Conservation (phyloP, 2,113 vertebrate species). For the Agapornis roseicollis region DNA sequence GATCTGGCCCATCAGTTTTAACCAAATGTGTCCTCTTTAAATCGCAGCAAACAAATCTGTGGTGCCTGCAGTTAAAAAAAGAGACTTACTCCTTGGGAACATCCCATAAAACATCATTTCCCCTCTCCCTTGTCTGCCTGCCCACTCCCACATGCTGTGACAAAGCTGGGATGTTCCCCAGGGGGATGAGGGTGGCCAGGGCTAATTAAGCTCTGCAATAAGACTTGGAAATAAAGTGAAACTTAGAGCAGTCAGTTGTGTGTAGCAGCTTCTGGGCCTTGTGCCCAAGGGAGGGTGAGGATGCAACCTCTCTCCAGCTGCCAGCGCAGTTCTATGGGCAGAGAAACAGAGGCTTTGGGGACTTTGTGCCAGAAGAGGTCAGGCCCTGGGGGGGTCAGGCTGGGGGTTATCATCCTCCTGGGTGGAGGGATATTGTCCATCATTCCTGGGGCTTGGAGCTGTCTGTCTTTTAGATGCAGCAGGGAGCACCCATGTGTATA, state of each 20-base stretch:
- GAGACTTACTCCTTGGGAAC: background rate
- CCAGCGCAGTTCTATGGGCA: background rate
- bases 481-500: rapidly evolving
- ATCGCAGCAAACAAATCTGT: background rate
- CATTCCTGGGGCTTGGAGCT: background rate
- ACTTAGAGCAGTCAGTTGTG: rapidly evolving
- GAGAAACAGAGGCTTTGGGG: background rate
- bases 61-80: background rate
- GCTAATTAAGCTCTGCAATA: background rate
- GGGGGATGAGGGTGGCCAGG: background rate
- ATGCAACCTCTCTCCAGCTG: background rate
- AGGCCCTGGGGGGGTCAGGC: background rate
- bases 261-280: rapidly evolving
- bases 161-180: background rate
- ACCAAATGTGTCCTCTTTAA: background rate
- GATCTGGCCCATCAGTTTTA: background rate
- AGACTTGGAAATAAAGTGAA: background rate
- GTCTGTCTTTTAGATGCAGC: background rate
- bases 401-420: background rate
- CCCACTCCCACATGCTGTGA: rapidly evolving
- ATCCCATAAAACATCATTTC: background rate
- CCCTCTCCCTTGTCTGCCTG: background rate
- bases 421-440: background rate
- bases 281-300: background rate
- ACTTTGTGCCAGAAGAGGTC: background rate